These are phyloP conservation scores for Lysiphlebus fabarum DNA, from an alignment of 1,140 invertebrate species.

Conservation along the genomic window DNA sequence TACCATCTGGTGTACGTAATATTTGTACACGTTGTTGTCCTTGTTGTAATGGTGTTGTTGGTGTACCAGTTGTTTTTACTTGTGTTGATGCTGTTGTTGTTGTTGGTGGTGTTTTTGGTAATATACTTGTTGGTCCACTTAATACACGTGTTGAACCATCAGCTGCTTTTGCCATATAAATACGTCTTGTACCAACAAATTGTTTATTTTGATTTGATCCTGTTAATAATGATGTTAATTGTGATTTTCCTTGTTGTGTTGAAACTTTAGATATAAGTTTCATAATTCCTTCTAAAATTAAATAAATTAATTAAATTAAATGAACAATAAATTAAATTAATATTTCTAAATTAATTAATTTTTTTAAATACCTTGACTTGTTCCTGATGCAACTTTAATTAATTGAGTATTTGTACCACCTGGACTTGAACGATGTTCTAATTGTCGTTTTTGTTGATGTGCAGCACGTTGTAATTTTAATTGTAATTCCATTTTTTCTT, in stretches of 20 bases:
- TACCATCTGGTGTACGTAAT: slow-evolving; percentile 83
- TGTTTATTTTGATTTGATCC: slow-evolving; percentile 64
- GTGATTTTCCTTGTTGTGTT: slow-evolving; percentile 61
- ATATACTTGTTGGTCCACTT: slow-evolving; percentile 58
- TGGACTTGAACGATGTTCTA: slow-evolving; percentile 60
- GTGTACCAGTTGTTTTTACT: slow-evolving; percentile 46
- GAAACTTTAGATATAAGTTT: slow-evolving; percentile 64
- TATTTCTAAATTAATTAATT: slow-evolving; percentile 15
- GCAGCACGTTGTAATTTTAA: slow-evolving; percentile 80
- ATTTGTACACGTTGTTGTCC: slow-evolving; percentile 83
- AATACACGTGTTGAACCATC: slow-evolving; percentile 76
- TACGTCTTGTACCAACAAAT: slow-evolving; percentile 66
- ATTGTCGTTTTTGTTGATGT: slow-evolving; percentile 78
- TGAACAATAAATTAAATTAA: neutral
- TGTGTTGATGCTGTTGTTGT: slow-evolving; percentile 8
- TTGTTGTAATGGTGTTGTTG: slow-evolving; percentile 35
- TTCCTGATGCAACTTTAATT: slow-evolving; percentile 58
- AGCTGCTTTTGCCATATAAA: slow-evolving; percentile 76
- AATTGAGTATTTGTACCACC: slow-evolving; percentile 47
- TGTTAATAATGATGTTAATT: slow-evolving; percentile 66
- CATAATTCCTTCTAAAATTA: slow-evolving; percentile 56
- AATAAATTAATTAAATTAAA: neutral
- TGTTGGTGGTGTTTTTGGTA: slow-evolving; percentile 52
- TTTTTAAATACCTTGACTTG: slow-evolving; percentile 49
- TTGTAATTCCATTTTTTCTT: slow-evolving; percentile 89